Conservation (phyloP, 2,113 vertebrate genomes). For the Eublepharis macularius region DNA sequence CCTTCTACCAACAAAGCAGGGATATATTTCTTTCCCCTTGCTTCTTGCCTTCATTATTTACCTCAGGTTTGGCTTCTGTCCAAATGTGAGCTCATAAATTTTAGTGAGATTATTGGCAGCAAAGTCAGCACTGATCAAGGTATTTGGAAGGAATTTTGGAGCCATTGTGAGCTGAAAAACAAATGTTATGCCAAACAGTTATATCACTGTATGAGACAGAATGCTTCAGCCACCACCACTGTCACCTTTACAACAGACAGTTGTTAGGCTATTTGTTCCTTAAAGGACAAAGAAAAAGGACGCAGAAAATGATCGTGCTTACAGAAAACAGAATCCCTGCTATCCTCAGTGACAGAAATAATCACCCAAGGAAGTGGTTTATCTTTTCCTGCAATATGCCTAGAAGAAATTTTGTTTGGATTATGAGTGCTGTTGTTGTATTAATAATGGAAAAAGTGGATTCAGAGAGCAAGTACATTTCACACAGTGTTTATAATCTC, state of each 20-base stretch:
- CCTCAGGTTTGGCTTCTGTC: constrained; percentile 93
- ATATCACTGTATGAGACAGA: constrained; percentile 22
- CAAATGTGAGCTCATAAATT: constrained; percentile 94
- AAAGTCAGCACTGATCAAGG: constrained; percentile 94
- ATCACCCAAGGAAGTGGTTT: constrained; percentile 58
- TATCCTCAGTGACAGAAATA: constrained; percentile 40
- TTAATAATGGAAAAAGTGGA: constrained; percentile 39
- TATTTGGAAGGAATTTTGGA: constrained; percentile 87
- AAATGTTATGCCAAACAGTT: constrained; percentile 12
- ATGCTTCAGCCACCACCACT: constrained; percentile 23
- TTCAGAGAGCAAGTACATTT: constrained; percentile 51
- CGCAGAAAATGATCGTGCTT: neutral
- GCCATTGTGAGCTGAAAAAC: constrained; percentile 87
- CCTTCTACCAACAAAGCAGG: neutral
- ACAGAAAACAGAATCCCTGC: constrained; percentile 41
- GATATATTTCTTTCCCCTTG: neutral
- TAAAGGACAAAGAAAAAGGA: constrained; percentile 38
- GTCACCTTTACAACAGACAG: constrained; percentile 39
- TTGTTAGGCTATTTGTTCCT: constrained; percentile 34
- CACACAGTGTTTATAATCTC: constrained; percentile 45
- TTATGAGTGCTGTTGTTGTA: constrained; percentile 36
- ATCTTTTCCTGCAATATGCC: constrained; percentile 50
- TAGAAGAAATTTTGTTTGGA: constrained; percentile 53
- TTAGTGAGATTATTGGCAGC: constrained; percentile 94
- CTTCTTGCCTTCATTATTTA: constrained; percentile 59